phyloP scores from a whole-genome alignment of 1,140 invertebrate genomes.

The Acromyrmex echinatior region DNA sequence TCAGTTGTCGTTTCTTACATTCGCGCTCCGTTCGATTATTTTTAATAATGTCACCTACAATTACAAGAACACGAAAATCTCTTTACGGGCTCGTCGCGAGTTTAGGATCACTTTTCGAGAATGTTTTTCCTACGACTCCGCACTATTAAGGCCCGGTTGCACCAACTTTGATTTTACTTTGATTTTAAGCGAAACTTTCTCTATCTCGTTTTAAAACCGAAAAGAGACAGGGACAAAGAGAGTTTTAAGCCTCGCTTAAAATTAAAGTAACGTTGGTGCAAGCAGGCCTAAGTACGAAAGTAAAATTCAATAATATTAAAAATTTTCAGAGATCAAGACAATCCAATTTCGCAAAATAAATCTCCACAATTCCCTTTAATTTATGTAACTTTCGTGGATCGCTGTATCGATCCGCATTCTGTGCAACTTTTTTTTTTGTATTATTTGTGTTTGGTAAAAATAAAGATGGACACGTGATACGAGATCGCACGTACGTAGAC shows the following conservation, averaged over 20 bases:
- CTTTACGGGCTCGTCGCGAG: background rate
- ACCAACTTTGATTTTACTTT: too few species aligned
- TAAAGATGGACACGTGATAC: background rate
- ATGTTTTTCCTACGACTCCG: background rate
- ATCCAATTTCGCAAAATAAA: background rate
- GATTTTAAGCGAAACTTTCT: too few species aligned
- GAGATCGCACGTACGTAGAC: background rate
- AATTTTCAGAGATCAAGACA: background rate
- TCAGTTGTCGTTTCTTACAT: slow-evolving; percentile 4
- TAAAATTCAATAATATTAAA: background rate
- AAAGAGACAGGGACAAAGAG: too few species aligned
- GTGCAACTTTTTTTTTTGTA: background rate
- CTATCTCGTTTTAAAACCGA: too few species aligned
- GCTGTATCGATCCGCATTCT: background rate
- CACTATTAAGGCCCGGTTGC: background rate
- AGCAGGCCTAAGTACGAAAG: background rate
- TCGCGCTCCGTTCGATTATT: background rate
- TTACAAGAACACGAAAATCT: background rate
- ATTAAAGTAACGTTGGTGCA: too few species aligned
- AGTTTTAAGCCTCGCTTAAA: too few species aligned
- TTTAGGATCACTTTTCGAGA: background rate
- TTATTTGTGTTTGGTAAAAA: background rate
- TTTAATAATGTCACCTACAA: background rate
- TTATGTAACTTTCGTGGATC: background rate
- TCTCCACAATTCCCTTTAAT: background rate